Base-by-base conservation (phyloP, 2,797 vertebrate species). In the Alca torda region DNA sequence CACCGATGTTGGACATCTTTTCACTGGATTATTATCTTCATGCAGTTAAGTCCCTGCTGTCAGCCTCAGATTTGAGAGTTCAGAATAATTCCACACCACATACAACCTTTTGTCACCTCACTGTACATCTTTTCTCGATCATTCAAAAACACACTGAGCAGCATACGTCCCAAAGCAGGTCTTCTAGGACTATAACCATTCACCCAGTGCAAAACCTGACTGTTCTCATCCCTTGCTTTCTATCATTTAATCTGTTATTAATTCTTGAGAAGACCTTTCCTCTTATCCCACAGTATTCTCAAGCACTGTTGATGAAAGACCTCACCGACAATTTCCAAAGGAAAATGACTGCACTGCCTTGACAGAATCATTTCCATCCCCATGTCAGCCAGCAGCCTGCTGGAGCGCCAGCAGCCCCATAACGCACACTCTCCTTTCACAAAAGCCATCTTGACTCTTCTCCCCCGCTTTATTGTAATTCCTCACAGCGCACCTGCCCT, bases 361-460 rank as follows among this genome's bases (percentile, higher is more conserved):
- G 51, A 39, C 30, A 57, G 59, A 51, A 45, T 43, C 90, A 10
- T 35, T 76, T 35, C 84, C 72, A 37, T 59, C 18, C 87, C 46
- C 64, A 31, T 0, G 2, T 23, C 77, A 69, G 65, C 15, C 7
- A 2, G 6, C 18, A 8, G 68, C 81, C 65, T 61, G 68, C 19
- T 0, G 1, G 46, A 39, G 60, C 5, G 0, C 57, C 11, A 37
- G n/a, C 72, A 64, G 76, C 10, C 30, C 41, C 59, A 3, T 9
- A 37, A 16, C 0, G 39, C 2, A 1, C 35, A 16, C 13, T 31
- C 25, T 84, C 54, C 69, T 65, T 41, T 69, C 77, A 59, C 60
- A n/a, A 64, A 76, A 80, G 56, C 76, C 64, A 60, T 56, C 68
- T 33, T 28, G 46, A 51, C 59, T 65, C 37, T 59, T 57, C 59